Conservation (phyloP, 2,113 vertebrate species). For the Strigops habroptila region DNA sequence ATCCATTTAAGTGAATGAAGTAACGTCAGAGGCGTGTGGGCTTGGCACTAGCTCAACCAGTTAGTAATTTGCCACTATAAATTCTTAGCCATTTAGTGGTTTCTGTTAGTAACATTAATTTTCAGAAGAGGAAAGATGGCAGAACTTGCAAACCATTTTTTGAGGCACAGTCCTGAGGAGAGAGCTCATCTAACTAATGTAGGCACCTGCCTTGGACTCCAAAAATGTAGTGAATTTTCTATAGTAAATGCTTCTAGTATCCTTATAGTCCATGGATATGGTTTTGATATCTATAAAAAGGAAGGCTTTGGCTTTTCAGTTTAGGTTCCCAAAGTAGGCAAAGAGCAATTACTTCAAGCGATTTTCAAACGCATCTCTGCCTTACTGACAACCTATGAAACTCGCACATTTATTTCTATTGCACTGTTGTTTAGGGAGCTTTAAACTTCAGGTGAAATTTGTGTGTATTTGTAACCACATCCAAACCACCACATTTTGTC, state of each 20-base stretch:
- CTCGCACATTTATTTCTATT: neutral
- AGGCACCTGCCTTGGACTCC: neutral
- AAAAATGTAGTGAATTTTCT: neutral
- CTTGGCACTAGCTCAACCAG: neutral
- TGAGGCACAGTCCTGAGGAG: neutral
- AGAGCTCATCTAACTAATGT: neutral
- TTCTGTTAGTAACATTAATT: neutral
- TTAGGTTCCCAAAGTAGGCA: neutral
- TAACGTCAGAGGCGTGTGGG: neutral
- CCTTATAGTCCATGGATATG: neutral
- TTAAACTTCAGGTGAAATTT: neutral
- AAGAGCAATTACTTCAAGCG: neutral
- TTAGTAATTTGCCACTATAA: neutral
- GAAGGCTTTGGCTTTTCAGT: neutral
- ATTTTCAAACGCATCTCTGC: neutral
- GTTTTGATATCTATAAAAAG: neutral
- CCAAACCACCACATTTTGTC: neutral
- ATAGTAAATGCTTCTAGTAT: neutral
- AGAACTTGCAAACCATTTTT: neutral
- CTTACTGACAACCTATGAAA: neutral
- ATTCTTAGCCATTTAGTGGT: neutral
- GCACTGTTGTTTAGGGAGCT: neutral
- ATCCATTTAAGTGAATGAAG: neutral
- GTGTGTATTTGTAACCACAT: neutral
- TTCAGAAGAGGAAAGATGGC: neutral